These are phyloP conservation scores for Eurystomus gularis DNA, from an alignment of 2,113 vertebrate species.

Conservation along the genomic window DNA sequence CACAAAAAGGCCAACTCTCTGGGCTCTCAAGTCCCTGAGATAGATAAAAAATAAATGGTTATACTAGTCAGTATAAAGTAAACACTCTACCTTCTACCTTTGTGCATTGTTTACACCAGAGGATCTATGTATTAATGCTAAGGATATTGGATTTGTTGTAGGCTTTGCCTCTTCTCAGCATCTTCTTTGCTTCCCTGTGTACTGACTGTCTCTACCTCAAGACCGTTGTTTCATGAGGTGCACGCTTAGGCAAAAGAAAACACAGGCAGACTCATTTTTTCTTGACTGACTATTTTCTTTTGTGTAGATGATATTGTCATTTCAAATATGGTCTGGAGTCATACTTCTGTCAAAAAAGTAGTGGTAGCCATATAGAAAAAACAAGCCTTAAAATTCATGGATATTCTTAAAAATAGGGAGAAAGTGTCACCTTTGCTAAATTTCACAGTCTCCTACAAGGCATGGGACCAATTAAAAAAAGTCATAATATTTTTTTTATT, in stretches of 20 bases:
- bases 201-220: neutral
- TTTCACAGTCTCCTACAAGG: neutral
- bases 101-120: neutral
- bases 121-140: neutral
- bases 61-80: neutral
- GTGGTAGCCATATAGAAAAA: neutral
- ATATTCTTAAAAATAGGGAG: neutral
- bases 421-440: neutral
- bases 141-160: neutral
- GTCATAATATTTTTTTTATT: neutral
- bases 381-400: neutral
- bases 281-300: neutral
- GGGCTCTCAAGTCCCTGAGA: neutral
- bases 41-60: neutral
- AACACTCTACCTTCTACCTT: neutral
- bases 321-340: neutral
- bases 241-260: neutral
- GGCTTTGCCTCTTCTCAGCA: neutral
- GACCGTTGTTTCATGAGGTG: neutral
- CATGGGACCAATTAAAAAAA: neutral
- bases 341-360: neutral
- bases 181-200: neutral
- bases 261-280: neutral
- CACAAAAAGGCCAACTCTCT: neutral
- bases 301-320: neutral